A percentile compares a stretch with the other conserved stretches of the same genome.
These are phyloP conservation scores for Catalaphyllia jardinei DNA, from an alignment of 64 coral and sea anemone genomes.

Conservation along the genomic window DNA sequence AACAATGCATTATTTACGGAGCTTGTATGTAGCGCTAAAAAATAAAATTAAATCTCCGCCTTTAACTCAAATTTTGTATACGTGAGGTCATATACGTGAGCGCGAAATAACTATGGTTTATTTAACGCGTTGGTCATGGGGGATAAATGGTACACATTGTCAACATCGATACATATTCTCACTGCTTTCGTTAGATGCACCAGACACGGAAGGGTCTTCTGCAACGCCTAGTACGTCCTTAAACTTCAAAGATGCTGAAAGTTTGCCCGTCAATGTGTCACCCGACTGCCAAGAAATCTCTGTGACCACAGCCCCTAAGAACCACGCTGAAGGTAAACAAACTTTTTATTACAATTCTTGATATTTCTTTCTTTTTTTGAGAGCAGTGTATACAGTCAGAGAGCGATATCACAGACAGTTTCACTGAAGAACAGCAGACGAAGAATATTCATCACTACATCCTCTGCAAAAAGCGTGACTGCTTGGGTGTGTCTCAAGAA, in stretches of 20 bases:
- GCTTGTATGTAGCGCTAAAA: not conserved
- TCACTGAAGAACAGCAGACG: slow-evolving; percentile 9
- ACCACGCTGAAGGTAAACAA: too few species aligned
- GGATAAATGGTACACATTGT: not conserved
- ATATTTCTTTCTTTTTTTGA: too few species aligned
- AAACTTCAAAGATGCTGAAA: not conserved
- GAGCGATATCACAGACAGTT: not conserved
- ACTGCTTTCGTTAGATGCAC: not conserved
- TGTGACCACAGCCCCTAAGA: too few species aligned
- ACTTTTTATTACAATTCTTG: too few species aligned
- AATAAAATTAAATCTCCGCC: too few species aligned
- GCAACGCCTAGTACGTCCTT: not conserved
- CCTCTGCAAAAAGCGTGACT: slow-evolving; percentile 13
- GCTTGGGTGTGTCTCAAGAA: slow-evolving; percentile 39
- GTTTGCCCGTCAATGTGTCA: not conserved
- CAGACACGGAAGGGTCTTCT: not conserved
- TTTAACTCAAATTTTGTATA: too few species aligned
- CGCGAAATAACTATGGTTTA: too few species aligned
- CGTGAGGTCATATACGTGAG: too few species aligned
- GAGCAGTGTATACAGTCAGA: not conserved
- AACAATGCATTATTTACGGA: too few species aligned
- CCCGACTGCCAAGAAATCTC: too few species aligned
- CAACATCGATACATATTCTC: not conserved
- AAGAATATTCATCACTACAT: slow-evolving; percentile 20
- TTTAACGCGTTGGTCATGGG: too few species aligned